Base-by-base conservation (phyloP, 2,797 vertebrate genomes). In the Phrynocephalus forsythii region DNA sequence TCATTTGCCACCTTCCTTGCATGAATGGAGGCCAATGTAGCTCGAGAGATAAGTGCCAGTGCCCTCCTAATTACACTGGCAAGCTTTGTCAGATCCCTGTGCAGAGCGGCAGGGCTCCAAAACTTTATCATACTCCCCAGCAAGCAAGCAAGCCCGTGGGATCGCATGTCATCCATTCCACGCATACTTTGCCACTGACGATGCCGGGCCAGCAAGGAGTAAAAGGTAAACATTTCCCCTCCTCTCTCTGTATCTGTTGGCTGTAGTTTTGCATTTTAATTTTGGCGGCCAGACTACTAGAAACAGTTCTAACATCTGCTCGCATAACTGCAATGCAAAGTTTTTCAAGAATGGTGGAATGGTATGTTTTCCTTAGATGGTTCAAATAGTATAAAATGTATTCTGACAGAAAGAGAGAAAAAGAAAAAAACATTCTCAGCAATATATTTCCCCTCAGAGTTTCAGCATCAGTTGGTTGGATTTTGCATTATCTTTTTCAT, bases 21-120 rank as follows among this genome's bases (percentile, higher is more conserved):
- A 99, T 99, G 94, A 99, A 99, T 92, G 98, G 99, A 22, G 98
- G 99, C 72, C 98, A 98, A 90, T 99, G 99, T 95, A 98, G 98
- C 77, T 95, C 98, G 90, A 97, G 98, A 95, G 98, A 99, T 95
- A 99, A 98, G 94, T 99, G 99, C 94, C 99, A 99, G 81, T 99
- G 99, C 90, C 98, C 99, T 79, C 98, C 98, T 56, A 98, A 97
- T 96, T 99, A 98, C 89, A 99, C 98, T 0, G 99, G 99, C 84
- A 99, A 99, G 94, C 98, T 99, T 92, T 99, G 99, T 92, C 99
- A 99, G 95, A 98, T 99, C 95, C 96, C 97, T 0, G 96, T 98
- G 73, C 97, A 97, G 81, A 97, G 93, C 13, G 96, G 97, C 86
- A 96, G 90, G 72, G 92, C 95, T 82, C 97, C 96, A 56, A 97